Evolutionary conservation across 2,888 invertebrate species (phyloP).

Genomic region (Exephanes ischioxanthus): DNA sequence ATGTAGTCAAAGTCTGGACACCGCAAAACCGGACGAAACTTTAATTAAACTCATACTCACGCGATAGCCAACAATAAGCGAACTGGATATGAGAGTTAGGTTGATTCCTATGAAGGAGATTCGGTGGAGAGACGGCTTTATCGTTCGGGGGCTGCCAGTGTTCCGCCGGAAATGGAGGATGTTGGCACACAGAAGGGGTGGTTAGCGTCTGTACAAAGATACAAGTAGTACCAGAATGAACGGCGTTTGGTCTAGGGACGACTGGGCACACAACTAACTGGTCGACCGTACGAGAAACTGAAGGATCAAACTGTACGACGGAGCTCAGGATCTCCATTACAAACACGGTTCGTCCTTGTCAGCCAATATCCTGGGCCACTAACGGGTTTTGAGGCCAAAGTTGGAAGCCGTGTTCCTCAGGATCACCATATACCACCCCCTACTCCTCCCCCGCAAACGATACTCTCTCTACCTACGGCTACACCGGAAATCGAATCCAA

Average conservation of each 20-base stretch:
- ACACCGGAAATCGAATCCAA: slow-evolving; percentile 67
- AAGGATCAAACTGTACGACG: slow-evolving; percentile 70
- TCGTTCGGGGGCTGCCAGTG: slow-evolving; percentile 31
- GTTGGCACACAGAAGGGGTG: slow-evolving; percentile 51
- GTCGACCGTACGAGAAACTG: slow-evolving; percentile 48
- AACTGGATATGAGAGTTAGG: slow-evolving; percentile 11
- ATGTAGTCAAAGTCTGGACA: background rate
- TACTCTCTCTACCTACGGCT: slow-evolving; percentile 36
- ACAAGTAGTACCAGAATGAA: slow-evolving; percentile 53
- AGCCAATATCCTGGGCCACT: slow-evolving; percentile 70
- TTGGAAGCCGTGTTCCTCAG: slow-evolving; percentile 67
- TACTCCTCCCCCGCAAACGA: slow-evolving; percentile 54
- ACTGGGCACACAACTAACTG: slow-evolving; percentile 67
- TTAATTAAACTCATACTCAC: slow-evolving; percentile 1
- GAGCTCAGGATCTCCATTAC: slow-evolving; percentile 71
- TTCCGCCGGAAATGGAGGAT: slow-evolving; percentile 55
- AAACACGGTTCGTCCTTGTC: slow-evolving; percentile 71
- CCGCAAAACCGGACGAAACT: background rate
- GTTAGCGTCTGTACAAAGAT: slow-evolving; percentile 65
- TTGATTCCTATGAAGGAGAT: slow-evolving; percentile 28
- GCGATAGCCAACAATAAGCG: slow-evolving; percentile 2
- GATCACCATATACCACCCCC: slow-evolving; percentile 64
- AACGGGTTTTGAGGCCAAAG: slow-evolving; percentile 63
- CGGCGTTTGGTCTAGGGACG: slow-evolving; percentile 51
- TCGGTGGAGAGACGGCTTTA: slow-evolving; percentile 17